Base-by-base conservation (phyloP, 2,797 vertebrate genomes). In the Enteromius fasciolatus region DNA sequence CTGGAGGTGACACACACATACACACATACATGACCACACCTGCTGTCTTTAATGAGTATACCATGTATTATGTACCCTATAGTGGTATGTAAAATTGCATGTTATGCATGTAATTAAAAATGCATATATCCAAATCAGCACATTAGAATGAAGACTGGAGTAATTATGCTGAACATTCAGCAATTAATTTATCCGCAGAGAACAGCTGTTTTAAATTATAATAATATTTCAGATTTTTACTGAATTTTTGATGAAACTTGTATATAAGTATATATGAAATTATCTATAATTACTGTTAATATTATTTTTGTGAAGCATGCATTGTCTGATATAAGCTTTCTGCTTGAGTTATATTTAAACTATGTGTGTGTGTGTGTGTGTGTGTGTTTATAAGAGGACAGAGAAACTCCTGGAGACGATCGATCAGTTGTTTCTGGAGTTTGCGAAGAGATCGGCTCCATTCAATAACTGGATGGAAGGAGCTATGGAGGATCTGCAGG, bases 381-480 rank as follows among this genome's bases (percentile, higher is more conserved):
- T 57, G 44, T 80, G 44, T 78, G 20, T 57, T 83, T 15, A 63
- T 83, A 87, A 97, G 96, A 95, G 96, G 81, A 95, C 94, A 0
- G 96, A 96, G 91, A 97, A 97, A 82, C 87, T 97, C 87, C 93
- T 96, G 0, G 96, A 97, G 92, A 96, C 96, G 52, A 94, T 96
- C 2, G 95, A 97, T 89, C 96, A 97, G 78, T 92, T 97, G 88
- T 94, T 95, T 82, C 85, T 96, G 90, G 96, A 97, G 81, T 97
- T 95, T 90, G 93, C 95, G 54, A 97, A 96, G 92, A 94, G 96
- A 89, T 93, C 95, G 6, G 94, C 94, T 44, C 96, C 96, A 5
- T 97, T 97, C 89, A 96, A 96, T 89, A 96, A 96, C 87, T 97
- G 96, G 96, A 95, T 97, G 95, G 96, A 97, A 72, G 96, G 96